Base-by-base conservation (phyloP, 2,888 invertebrate species). In the Microplitis deprimator region DNA sequence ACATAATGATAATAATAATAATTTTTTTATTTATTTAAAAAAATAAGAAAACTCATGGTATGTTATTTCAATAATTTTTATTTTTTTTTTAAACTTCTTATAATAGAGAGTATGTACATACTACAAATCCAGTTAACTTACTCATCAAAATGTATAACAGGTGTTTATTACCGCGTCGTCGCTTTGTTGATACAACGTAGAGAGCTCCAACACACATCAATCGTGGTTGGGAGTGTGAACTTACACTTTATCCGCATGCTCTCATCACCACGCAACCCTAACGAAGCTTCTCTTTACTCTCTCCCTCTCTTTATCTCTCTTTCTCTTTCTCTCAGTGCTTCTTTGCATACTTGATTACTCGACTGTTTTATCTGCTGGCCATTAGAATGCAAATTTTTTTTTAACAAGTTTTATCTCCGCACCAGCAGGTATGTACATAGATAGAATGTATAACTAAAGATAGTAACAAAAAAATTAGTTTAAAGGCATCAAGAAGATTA, bases 231-330 rank as follows among this genome's bases (percentile, higher is more conserved):
- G 8, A 50, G 60, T 61, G 38, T 70, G 38, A 70, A 60, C 60
- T 39, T 71, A 13, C 16, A 71, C 60, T 71, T 61, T 39, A 29
- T 61, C 61, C 41, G 13, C 67, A 39, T 67, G 1, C 8, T 41
- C 29, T 20, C 64, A 17, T 39, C 62, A 20, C 16, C 64, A 70
- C 38, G 38, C 65, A 8, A 84, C 85, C 84, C 83, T 85, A 85
- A 85, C 84, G 84, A 85, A 85, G 85, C 85, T 83, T 81, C 83
- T 85, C 83, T 85, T 79, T 75, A 73, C 75, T 69, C 73, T 68
- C 64, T 10, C 59, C 41, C 65, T 50, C 68, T 29, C 17, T 59
- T 60, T 50, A 39, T 69, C 39, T n/a, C 68, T 64, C 10, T 75
- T n/a, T 38, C 41, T 75, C 70, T 41, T 38, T 62, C 61, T 20